Percentiles rank a stretch among this genome's conserved stretches.
phyloP scores from a whole-genome alignment of 2,113 vertebrate species.

The Sander vitreus region DNA sequence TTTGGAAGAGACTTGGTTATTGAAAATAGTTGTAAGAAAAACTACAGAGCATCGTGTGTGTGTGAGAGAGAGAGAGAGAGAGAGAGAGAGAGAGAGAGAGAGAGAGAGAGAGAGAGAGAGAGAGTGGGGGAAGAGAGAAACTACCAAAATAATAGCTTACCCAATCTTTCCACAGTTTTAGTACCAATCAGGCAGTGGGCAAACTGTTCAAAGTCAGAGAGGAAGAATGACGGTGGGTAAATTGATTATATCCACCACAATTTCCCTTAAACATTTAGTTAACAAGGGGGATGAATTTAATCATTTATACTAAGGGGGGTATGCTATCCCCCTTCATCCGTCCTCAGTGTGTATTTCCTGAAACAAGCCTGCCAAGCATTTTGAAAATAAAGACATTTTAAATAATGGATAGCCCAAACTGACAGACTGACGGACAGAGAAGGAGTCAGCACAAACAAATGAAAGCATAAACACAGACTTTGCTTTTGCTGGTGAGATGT shows the following conservation, averaged over 20 bases:
- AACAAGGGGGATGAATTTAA: conserved; percentile 58
- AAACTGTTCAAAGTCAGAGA: conserved; percentile 54
- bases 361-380: conserved; percentile 44
- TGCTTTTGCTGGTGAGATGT: conserved; percentile 56
- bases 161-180: conserved; percentile 61
- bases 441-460: conserved; percentile 66
- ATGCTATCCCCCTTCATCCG: conserved; percentile 23
- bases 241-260: conserved; percentile 58
- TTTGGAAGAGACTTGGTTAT: conserved; percentile 56
- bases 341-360: conserved; percentile 38
- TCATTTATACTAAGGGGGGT: conserved; percentile 55
- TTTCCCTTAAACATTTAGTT: conserved; percentile 51
- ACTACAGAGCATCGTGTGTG: conserved; percentile 45
- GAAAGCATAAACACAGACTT: conserved; percentile 72
- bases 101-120: background rate
- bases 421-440: conserved; percentile 44
- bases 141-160: conserved; percentile 58
- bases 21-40: conserved; percentile 65
- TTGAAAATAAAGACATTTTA: conserved; percentile 62
- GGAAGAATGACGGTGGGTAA: conserved; percentile 39
- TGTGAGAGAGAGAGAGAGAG: background rate
- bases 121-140: conserved; percentile 12
- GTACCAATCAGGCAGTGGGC: conserved; percentile 56
- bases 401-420: conserved; percentile 51
- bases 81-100: background rate